Conservation (phyloP, 2,113 vertebrate species). For the Crocuta crocuta region DNA sequence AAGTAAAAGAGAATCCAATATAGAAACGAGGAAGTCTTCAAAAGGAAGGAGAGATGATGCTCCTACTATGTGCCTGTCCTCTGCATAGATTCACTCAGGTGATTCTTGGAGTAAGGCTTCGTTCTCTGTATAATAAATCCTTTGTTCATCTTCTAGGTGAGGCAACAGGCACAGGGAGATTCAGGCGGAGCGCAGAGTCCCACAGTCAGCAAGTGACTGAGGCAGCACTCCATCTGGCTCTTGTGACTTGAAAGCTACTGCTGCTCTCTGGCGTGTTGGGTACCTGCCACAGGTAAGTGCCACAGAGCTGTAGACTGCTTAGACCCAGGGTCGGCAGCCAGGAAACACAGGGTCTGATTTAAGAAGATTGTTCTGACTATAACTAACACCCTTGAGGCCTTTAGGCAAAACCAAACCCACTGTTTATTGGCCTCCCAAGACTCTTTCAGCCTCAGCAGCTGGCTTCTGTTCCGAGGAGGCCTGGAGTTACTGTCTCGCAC, state of each 20-base stretch:
- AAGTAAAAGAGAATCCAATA: not conserved
- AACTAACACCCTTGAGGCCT: not conserved
- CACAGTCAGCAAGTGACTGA: not conserved
- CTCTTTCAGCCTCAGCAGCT: not conserved
- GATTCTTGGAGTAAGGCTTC: not conserved
- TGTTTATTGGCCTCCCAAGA: slow-evolving; percentile 16
- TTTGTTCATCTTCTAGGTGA: not conserved
- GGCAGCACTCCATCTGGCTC: not conserved
- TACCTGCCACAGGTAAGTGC: not conserved
- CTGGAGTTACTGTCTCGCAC: slow-evolving; percentile 56
- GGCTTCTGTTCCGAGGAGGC: slow-evolving; percentile 15
- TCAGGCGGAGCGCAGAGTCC: not conserved
- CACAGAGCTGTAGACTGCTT: not conserved
- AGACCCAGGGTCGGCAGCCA: not conserved
- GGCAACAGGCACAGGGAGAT: not conserved
- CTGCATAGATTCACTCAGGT: not conserved
- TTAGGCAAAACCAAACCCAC: not conserved
- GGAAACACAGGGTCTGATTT: not conserved
- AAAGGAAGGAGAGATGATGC: not conserved
- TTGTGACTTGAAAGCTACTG: not conserved
- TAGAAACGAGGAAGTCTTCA: not conserved
- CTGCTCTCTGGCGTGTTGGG: not conserved
- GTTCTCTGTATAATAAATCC: not conserved
- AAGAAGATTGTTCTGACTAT: slow-evolving; percentile 5
- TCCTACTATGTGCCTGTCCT: not conserved